Evolutionary conservation across 64 coral and sea anemone species (phyloP).

Genomic region (Dendronephthya gigantea): DNA sequence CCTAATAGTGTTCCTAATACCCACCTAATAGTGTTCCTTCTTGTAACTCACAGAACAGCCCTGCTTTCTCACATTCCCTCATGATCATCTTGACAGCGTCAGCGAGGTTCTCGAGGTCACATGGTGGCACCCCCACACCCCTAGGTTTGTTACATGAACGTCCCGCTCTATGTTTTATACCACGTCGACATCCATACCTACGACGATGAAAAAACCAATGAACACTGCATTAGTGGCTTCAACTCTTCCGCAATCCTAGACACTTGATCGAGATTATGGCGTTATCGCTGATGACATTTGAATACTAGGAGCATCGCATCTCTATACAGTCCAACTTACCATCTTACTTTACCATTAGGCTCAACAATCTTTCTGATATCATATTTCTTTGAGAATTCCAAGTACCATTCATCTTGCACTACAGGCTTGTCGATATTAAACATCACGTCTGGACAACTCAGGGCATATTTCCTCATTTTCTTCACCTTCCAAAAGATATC

Average conservation of each 20-base stretch:
- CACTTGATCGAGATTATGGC: too few species aligned
- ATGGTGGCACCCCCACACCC: slow-evolving; percentile 59
- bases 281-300: too few species aligned
- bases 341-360: slow-evolving; percentile 68
- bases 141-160: neutral
- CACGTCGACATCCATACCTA: slow-evolving; percentile 58
- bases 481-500: slow-evolving; percentile 74
- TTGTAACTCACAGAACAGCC: slow-evolving; percentile 84
- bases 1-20: slow-evolving; percentile 65
- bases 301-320: too few species aligned
- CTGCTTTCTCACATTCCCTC: slow-evolving; percentile 88
- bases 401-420: slow-evolving; percentile 40
- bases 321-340: slow-evolving; percentile 50
- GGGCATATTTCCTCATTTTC: slow-evolving; percentile 21
- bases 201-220: too few species aligned
- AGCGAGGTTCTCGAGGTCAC: slow-evolving; percentile 78
- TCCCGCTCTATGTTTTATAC: neutral
- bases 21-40: slow-evolving; percentile 85
- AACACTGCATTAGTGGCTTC: too few species aligned
- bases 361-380: slow-evolving; percentile 80
- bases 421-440: slow-evolving; percentile 53
- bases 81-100: slow-evolving; percentile 92
- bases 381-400: slow-evolving; percentile 54
- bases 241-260: too few species aligned
- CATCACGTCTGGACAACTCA: slow-evolving; percentile 95